Evolutionary conservation across 2,888 invertebrate genomes (phyloP).

Genomic region (Marronus borbonicus): DNA sequence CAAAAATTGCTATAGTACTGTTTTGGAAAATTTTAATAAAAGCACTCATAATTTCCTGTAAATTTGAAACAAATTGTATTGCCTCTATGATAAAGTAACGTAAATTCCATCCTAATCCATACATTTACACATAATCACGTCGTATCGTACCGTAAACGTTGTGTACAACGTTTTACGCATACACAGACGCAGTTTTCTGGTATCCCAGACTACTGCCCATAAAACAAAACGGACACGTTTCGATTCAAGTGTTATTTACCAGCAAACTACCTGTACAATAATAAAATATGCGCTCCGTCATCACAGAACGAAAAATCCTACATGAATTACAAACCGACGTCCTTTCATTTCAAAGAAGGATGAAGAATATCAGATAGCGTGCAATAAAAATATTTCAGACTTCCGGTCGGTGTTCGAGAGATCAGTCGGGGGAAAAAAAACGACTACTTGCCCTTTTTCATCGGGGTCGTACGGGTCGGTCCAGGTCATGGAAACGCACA

Average conservation of each 20-base stretch:
- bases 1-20: too few species aligned
- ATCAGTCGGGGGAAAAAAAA: constrained; percentile 20
- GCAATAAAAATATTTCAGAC: constrained; percentile 47
- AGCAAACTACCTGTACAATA: constrained; percentile 41
- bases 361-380: constrained; percentile 47
- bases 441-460: constrained; percentile 32
- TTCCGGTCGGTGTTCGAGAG: constrained; percentile 38
- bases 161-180: background rate
- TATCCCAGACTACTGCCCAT: constrained; percentile 24
- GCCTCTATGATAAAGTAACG: too few species aligned
- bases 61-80: too few species aligned
- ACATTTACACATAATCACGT: too few species aligned
- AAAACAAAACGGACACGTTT: constrained; percentile 43
- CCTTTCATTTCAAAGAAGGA: constrained; percentile 40
- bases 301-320: constrained; percentile 37
- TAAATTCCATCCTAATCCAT: too few species aligned
- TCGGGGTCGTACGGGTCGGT: constrained; percentile 15
- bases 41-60: too few species aligned
- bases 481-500: constrained; percentile 24
- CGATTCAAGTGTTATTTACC: constrained; percentile 43
- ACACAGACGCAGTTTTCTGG: background rate
- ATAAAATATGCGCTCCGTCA: constrained; percentile 39
- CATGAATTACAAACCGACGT: constrained; percentile 38
- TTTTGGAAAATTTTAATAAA: too few species aligned
- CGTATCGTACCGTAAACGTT: too few species aligned